Conservation (phyloP, 2,888 invertebrate genomes). For the Bombylius major region DNA sequence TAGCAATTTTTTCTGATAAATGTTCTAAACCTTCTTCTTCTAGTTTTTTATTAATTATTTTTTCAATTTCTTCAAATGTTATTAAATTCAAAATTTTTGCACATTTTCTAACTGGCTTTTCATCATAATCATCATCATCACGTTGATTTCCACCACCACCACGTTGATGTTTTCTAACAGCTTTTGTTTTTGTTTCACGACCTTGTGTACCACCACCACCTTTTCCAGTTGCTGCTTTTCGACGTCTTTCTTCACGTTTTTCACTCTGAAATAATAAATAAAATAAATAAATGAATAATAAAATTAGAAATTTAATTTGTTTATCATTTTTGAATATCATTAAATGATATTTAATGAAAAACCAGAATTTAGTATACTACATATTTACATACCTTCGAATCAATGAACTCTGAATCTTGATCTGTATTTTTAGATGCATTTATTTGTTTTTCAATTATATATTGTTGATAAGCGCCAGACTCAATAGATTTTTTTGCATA, state of each 20-base stretch:
- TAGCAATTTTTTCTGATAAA: conserved; percentile 53
- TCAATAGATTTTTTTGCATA: conserved; percentile 57
- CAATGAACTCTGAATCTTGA: conserved; percentile 30
- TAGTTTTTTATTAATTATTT: conserved; percentile 44
- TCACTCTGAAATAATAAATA: conserved; percentile 41
- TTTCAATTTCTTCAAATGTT: conserved; percentile 46
- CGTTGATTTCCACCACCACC: conserved; percentile 45
- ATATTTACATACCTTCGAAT: conserved; percentile 19
- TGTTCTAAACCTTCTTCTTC: conserved; percentile 64
- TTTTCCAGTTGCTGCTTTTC: conserved; percentile 77
- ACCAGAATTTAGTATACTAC: no score
- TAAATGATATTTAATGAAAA: no score
- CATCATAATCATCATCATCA: conserved; percentile 57
- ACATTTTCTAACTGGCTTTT: conserved; percentile 15
- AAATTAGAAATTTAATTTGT: not conserved
- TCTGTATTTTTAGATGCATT: conserved; percentile 17
- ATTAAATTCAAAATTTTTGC: not conserved
- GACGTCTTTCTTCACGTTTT: conserved; percentile 75
- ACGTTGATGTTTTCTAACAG: conserved; percentile 67
- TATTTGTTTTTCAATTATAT: conserved; percentile 53
- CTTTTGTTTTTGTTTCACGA: conserved; percentile 88
- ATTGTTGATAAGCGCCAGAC: conserved; percentile 63
- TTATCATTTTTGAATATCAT: no score
- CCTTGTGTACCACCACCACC: conserved; percentile 88
- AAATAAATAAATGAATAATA: not conserved